phyloP scores from a whole-genome alignment of 2,797 vertebrate species.

The Brachyrhaphis roseni region DNA sequence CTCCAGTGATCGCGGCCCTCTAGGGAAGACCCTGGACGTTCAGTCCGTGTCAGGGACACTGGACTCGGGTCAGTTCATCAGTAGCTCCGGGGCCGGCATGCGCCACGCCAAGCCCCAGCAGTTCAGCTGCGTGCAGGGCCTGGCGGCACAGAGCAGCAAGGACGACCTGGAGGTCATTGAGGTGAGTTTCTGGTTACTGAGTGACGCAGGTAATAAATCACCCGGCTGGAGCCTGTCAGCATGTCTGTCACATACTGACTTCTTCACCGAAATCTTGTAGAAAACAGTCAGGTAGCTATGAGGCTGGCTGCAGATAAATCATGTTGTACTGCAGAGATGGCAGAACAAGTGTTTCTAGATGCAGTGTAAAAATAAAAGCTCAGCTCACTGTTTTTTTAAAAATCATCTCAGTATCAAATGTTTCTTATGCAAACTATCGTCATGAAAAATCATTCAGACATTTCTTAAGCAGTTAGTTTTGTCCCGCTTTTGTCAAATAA shows the following conservation, averaged over 20 bases:
- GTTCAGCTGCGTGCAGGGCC: constrained; percentile 88
- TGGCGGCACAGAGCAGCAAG: constrained; percentile 78
- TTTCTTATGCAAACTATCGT: too few species aligned
- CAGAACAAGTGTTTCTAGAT: not conserved
- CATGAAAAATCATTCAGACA: too few species aligned
- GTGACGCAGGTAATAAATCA: not conserved
- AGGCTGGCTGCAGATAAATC: not conserved
- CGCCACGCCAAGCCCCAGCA: constrained; percentile 72
- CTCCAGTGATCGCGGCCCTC: constrained; percentile 81
- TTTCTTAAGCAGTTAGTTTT: not conserved
- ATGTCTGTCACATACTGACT: not conserved
- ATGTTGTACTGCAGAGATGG: too few species aligned
- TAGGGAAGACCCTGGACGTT: constrained; percentile 75
- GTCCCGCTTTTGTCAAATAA: not conserved
- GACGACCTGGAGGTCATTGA: constrained; percentile 82
- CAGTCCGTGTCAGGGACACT: constrained; percentile 63
- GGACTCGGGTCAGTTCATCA: constrained; percentile 79
- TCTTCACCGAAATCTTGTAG: not conserved
- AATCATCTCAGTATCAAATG: too few species aligned
- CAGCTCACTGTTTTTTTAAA: not conserved
- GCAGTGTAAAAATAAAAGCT: not conserved
- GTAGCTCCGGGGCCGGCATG: constrained; percentile 73
- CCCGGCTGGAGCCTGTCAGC: not conserved
- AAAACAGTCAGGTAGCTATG: not conserved
- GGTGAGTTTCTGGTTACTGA: constrained; percentile 55